Evolutionary conservation across 1,140 invertebrate genomes (phyloP).

Genomic region (Penaeus indicus): DNA sequence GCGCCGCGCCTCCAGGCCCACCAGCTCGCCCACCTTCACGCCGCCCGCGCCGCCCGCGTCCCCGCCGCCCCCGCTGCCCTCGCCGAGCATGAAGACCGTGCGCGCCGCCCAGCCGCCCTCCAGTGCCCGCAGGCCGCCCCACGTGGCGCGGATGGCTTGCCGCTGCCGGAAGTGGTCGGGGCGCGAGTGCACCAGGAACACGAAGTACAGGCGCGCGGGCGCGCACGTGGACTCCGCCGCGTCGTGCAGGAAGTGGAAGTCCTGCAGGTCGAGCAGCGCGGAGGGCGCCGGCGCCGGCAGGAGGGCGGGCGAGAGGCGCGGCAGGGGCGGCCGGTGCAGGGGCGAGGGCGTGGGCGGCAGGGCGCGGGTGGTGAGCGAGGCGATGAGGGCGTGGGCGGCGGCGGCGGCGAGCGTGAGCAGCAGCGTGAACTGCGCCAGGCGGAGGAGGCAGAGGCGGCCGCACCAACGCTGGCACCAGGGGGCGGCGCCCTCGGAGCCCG

Average conservation of each 20-base stretch:
- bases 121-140: slow-evolving; percentile 66
- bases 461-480: slow-evolving; percentile 29
- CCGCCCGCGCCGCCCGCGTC: slow-evolving; percentile 51
- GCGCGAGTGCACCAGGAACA: slow-evolving; percentile 70
- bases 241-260: slow-evolving; percentile 54
- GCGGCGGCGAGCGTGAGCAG: slow-evolving; percentile 9
- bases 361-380: slow-evolving; percentile 13
- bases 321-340: not conserved
- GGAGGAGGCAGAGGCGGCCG: slow-evolving; percentile 39
- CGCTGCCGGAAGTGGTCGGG: slow-evolving; percentile 70
- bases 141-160: slow-evolving; percentile 69
- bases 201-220: slow-evolving; percentile 54
- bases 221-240: slow-evolving; percentile 31
- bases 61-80: slow-evolving; percentile 67
- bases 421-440: slow-evolving; percentile 43
- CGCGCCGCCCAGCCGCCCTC: slow-evolving; percentile 65
- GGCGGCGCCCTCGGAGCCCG: slow-evolving; percentile 5
- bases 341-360: slow-evolving; percentile 22
- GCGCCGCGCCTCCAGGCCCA: slow-evolving; percentile 64
- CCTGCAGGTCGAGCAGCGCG: slow-evolving; percentile 55
- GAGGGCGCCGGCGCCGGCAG: slow-evolving; percentile 21
- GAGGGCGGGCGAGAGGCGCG: slow-evolving; percentile 28
- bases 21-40: slow-evolving; percentile 1
- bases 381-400: slow-evolving; percentile 26
- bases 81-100: slow-evolving; percentile 69